A percentile compares a stretch with the other conserved stretches of the same genome.
These are phyloP conservation scores for Trididemnum clinides DNA, from an alignment of 23 tunicate genomes.

Conservation along the genomic window DNA sequence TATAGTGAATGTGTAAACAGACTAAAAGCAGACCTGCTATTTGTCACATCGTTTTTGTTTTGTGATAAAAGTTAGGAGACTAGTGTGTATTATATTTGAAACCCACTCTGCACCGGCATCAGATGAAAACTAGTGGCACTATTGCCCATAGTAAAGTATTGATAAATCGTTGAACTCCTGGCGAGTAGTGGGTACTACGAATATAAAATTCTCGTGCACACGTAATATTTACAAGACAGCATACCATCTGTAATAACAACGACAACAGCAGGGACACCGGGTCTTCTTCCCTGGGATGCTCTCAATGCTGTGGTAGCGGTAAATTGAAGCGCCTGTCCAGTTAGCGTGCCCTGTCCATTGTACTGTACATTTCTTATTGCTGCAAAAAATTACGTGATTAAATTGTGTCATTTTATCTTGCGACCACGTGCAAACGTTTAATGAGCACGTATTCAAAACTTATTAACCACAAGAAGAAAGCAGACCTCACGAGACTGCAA, in stretches of 20 bases:
- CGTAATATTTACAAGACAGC: neutral
- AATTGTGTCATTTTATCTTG: neutral
- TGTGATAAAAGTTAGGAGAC: too few species aligned
- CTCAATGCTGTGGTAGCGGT: slow-evolving; percentile 46
- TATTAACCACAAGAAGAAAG: too few species aligned
- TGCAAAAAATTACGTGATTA: slow-evolving; percentile 16
- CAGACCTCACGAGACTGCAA: too few species aligned
- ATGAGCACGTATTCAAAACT: too few species aligned
- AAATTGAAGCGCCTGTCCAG: slow-evolving; percentile 68
- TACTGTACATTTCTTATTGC: slow-evolving; percentile 61
- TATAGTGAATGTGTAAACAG: too few species aligned
- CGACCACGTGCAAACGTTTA: too few species aligned
- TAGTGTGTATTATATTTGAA: too few species aligned
- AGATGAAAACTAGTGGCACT: neutral
- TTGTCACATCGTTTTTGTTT: too few species aligned
- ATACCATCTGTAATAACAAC: slow-evolving; percentile 90
- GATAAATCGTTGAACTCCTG: neutral
- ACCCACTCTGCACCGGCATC: too few species aligned
- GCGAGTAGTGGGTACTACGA: too few species aligned
- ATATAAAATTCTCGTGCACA: too few species aligned
- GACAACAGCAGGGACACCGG: slow-evolving; percentile 75
- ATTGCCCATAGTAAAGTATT: neutral
- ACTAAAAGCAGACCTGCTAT: too few species aligned
- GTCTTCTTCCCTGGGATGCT: slow-evolving; percentile 61
- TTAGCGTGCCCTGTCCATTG: slow-evolving; percentile 66